Base-by-base conservation (phyloP, 2,113 vertebrate genomes). In the Bucco capensis region DNA sequence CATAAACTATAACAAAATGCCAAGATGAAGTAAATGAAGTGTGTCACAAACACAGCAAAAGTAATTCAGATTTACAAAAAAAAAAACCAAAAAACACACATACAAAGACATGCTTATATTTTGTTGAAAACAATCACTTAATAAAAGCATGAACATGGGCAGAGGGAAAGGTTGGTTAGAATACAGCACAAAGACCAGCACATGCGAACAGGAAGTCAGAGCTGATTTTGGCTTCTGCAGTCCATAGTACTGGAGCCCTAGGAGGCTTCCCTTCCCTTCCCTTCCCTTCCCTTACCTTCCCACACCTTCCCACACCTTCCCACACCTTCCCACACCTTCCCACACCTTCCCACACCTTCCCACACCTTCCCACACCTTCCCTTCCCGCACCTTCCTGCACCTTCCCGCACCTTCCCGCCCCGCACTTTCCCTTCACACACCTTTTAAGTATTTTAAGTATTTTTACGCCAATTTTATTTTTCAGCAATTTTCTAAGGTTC, bases 1-100 rank as follows among this genome's bases (percentile, higher is more conserved):
- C 66, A 81, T 97, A 97, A 98, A 98, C 96, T 97, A 97, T 97
- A 98, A 98, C 97, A 97, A 98, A 98, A 97, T 97, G 96, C 96
- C 97, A 98, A 96, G 97, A 98, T 97, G 93, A 98, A 98, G 97
- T 97, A 97, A 98, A 97, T 88, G 92, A 97, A 97, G 96, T 97
- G 97, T 98, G 95, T 97, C 92, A 96, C 97, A 98, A 98, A 97
- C 95, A 94, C 86, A 78, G 65, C 83, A 92, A 93, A 98, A 97
- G 90, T 94, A 96, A 96, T 97, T 97, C 94, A 96, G 93, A 97
- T 97, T 84, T 96, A 74, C 93, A 92, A 42, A 95, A 95, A 96
- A 93, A 92, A 90, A 77, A 62, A 28, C 35, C 27, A n/a, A n/a
- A 14, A 23, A 22, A 8, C 9, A 2, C 27, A 33, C 74, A 54